Percentiles rank a stretch among this genome's conserved stretches.
phyloP scores from a whole-genome alignment of 2,797 vertebrate species.

The Xenops minutus region DNA sequence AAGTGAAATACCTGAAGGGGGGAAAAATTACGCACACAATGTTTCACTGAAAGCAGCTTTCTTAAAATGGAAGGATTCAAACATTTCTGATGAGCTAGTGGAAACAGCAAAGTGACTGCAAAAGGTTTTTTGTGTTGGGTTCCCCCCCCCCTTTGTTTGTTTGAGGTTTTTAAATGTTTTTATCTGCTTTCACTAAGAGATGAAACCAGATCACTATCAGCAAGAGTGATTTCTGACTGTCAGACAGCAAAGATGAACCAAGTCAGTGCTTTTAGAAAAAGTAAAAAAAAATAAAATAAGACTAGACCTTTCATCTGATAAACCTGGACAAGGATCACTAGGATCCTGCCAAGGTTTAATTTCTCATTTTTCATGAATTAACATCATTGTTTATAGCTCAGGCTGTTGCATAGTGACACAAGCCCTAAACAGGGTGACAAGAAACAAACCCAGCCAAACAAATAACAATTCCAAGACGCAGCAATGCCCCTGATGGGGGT shows the following conservation, averaged over 20 bases:
- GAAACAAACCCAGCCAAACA: conserved; percentile 43
- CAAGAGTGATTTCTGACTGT: neutral
- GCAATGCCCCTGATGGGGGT: neutral
- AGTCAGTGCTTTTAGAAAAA: neutral
- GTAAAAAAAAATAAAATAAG: neutral
- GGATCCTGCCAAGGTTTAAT: neutral
- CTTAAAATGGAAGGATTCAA: neutral
- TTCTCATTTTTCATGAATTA: conserved; percentile 54
- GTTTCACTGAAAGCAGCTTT: neutral
- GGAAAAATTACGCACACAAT: neutral
- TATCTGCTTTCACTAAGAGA: neutral
- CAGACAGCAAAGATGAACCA: neutral
- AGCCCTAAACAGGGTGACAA: neutral
- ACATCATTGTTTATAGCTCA: conserved; percentile 19
- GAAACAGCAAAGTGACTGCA: neutral
- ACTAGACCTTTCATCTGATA: neutral
- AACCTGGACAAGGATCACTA: neutral
- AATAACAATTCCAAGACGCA: neutral
- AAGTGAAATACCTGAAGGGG: neutral
- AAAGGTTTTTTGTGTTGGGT: neutral
- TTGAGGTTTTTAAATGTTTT: neutral
- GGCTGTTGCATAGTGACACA: conserved; percentile 45
- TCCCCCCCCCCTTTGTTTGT: neutral
- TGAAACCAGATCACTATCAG: neutral
- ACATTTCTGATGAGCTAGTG: neutral